phyloP scores from a whole-genome alignment of 2,797 vertebrate genomes.

The Lepus oiostolus region DNA sequence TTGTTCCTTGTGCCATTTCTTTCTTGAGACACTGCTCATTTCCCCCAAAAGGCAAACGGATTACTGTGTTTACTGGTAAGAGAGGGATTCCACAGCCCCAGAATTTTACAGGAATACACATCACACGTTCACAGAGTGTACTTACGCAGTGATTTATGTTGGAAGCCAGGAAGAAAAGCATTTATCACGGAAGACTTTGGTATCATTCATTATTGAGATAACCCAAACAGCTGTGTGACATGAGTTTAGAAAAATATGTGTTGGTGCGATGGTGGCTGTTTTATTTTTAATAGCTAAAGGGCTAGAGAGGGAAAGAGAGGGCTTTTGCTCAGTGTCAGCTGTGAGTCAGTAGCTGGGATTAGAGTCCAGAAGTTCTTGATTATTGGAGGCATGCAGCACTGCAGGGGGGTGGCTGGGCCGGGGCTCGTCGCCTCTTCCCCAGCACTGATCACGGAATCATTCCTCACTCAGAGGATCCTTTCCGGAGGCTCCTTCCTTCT shows the following conservation, averaged over 20 bases:
- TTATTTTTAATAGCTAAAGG: constrained; percentile 43
- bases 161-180: background rate
- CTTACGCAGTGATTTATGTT: background rate
- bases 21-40: background rate
- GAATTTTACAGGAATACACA: background rate
- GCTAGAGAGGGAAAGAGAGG: background rate
- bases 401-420: background rate
- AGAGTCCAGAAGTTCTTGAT: constrained; percentile 16
- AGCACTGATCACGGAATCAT: background rate
- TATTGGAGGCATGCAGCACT: background rate
- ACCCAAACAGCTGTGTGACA: background rate
- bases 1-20: background rate
- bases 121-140: background rate
- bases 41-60: background rate
- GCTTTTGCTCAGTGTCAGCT: background rate
- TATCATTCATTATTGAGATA: constrained; percentile 6
- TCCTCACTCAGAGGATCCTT: background rate
- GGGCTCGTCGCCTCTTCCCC: background rate
- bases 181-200: background rate
- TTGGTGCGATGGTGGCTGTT: background rate
- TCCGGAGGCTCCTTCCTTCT: background rate
- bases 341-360: constrained; percentile 37
- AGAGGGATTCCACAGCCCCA: background rate
- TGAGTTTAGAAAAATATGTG: background rate
- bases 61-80: background rate